Conservation (phyloP, 2,888 invertebrate species). For the Hypomecis punctinalis region DNA sequence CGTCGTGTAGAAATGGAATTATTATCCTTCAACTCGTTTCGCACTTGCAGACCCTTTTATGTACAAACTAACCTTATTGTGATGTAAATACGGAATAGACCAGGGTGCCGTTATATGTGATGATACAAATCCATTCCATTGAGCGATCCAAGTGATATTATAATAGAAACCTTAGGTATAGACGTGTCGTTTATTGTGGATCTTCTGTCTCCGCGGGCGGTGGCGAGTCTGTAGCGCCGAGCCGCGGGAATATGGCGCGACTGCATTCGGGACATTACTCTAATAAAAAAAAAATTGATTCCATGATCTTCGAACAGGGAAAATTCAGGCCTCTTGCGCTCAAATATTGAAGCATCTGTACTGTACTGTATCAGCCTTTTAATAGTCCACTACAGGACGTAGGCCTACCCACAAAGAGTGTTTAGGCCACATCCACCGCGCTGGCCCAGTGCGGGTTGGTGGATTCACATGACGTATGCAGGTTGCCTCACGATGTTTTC, state of each 20-base stretch:
- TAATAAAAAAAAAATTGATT: no score
- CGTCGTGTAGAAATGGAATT: no score
- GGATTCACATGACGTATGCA: no score
- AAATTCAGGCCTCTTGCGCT: no score
- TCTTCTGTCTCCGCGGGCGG: constrained; percentile 13
- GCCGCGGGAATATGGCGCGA: constrained; percentile 6
- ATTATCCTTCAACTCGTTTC: constrained; percentile 9
- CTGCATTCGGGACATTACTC: background rate
- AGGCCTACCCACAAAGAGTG: no score
- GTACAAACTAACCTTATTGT: constrained; percentile 57
- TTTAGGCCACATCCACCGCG: no score
- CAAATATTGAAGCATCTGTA: no score
- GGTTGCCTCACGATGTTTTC: no score
- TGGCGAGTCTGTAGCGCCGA: constrained; percentile 6
- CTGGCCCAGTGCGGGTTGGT: no score
- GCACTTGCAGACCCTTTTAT: constrained; percentile 34
- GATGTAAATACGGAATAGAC: constrained; percentile 51
- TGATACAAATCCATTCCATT: constrained; percentile 66
- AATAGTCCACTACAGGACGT: no score
- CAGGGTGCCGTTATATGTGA: constrained; percentile 65
- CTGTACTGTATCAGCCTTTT: no score
- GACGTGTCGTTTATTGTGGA: constrained; percentile 17
- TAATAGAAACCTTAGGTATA: constrained; percentile 42
- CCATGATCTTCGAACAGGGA: no score
- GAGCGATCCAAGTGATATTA: constrained; percentile 66